Evolutionary conservation across 1,140 invertebrate species (phyloP).

Genomic region (Orchestia grillus): DNA sequence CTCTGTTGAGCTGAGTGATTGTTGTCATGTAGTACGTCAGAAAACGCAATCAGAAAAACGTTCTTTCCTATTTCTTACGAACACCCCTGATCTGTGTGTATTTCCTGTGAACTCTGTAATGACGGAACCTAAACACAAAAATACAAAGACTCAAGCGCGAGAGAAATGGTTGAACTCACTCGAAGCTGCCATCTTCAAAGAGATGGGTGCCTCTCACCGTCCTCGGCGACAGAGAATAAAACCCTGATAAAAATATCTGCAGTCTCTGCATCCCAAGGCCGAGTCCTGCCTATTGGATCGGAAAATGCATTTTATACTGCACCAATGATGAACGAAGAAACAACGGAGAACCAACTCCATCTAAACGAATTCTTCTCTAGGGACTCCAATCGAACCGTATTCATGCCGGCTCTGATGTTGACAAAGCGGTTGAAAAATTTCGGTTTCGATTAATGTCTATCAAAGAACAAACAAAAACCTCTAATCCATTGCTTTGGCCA

Average conservation of each 20-base stretch:
- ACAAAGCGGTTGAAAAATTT: neutral
- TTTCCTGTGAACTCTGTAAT: neutral
- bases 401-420: neutral
- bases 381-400: neutral
- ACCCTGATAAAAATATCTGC: neutral
- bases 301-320: neutral
- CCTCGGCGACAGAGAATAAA: neutral
- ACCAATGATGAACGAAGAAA: neutral
- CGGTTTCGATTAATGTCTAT: neutral
- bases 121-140: neutral
- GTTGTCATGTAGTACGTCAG: neutral
- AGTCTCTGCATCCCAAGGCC: constrained; percentile 1
- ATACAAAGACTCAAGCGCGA: neutral
- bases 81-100: neutral
- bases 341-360: neutral
- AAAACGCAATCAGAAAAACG: neutral
- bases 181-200: neutral
- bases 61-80: neutral
- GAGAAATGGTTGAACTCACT: neutral
- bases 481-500: neutral
- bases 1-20: neutral
- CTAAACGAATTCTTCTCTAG: neutral
- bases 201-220: neutral
- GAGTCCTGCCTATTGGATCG: neutral
- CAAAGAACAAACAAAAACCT: neutral